Conservation (phyloP, 2,888 invertebrate species). For the Pantelozetes paolii region DNA sequence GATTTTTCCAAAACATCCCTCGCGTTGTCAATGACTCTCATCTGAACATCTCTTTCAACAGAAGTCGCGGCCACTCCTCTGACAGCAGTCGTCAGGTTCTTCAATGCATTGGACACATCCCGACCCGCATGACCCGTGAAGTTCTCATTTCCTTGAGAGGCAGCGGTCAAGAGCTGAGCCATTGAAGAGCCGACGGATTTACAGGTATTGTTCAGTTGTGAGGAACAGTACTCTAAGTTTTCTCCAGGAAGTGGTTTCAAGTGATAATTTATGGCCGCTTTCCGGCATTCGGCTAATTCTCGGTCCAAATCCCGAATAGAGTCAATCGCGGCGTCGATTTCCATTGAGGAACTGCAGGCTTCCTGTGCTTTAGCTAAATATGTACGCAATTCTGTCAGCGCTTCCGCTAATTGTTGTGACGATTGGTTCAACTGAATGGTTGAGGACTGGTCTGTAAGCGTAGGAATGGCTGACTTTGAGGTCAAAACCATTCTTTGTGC, state of each 20-base stretch:
- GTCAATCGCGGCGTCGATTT: constrained; percentile 75
- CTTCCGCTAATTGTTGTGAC: constrained; percentile 61
- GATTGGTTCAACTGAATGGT: constrained; percentile 68
- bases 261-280: constrained; percentile 66
- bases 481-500: constrained; percentile 62
- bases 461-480: constrained; percentile 74
- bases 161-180: constrained; percentile 79
- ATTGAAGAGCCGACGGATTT: constrained; percentile 77
- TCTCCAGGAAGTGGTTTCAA: constrained; percentile 80
- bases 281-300: constrained; percentile 74
- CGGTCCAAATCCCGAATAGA: constrained; percentile 71
- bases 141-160: constrained; percentile 68
- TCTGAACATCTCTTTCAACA: constrained; percentile 59
- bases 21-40: constrained; percentile 58
- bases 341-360: constrained; percentile 67
- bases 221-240: constrained; percentile 63
- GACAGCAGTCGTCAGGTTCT: constrained; percentile 68
- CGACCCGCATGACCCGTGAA: constrained; percentile 76
- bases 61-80: constrained; percentile 73
- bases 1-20: constrained; percentile 76
- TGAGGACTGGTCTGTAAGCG: constrained; percentile 70
- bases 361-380: constrained; percentile 63
- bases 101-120: constrained; percentile 71
- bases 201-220: constrained; percentile 60
- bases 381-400: constrained; percentile 63